Percentiles rank a stretch among this genome's conserved stretches.
Evolutionary conservation across 92 coral and sea anemone genomes (phyloP).

Genomic region (Actinernus sp.): DNA sequence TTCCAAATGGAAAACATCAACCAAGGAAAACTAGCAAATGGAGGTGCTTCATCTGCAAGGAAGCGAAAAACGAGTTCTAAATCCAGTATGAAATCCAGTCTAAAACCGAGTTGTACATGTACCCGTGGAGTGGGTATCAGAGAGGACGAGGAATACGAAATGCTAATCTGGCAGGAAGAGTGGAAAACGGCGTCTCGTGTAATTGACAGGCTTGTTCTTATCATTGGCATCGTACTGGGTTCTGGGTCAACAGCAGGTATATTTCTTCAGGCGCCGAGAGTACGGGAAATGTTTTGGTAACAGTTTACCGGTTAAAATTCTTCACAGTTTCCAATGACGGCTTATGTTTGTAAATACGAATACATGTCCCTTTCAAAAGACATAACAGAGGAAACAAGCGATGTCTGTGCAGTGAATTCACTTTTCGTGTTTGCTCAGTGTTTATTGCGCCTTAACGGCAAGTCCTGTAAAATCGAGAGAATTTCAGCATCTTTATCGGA

Average conservation of each 20-base stretch:
- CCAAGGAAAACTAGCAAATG: not conserved
- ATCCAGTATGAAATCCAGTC: no score
- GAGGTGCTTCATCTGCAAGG: not conserved
- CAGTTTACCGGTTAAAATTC: no score
- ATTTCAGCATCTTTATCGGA: no score
- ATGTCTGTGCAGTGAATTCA: no score
- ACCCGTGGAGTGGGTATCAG: not conserved
- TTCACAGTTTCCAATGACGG: no score
- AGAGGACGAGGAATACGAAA: conserved; percentile 16
- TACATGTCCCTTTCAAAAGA: no score
- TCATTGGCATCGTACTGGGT: conserved; percentile 53
- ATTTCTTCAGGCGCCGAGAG: conserved; percentile 80
- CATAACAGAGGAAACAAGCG: no score
- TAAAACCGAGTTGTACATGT: no score
- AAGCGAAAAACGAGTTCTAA: not conserved
- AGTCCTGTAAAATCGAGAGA: no score
- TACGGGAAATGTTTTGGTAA: conserved; percentile 34
- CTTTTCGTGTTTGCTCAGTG: no score
- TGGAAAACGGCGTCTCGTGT: conserved; percentile 83
- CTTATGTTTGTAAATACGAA: no score
- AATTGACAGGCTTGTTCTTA: conserved; percentile 64
- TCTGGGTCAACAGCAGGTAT: conserved; percentile 51
- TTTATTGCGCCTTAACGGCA: no score
- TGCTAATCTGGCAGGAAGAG: conserved; percentile 64
- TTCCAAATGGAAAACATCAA: not conserved